Evolutionary conservation across 1,140 invertebrate genomes (phyloP).

Genomic region (Drosophila fuyamai): DNA sequence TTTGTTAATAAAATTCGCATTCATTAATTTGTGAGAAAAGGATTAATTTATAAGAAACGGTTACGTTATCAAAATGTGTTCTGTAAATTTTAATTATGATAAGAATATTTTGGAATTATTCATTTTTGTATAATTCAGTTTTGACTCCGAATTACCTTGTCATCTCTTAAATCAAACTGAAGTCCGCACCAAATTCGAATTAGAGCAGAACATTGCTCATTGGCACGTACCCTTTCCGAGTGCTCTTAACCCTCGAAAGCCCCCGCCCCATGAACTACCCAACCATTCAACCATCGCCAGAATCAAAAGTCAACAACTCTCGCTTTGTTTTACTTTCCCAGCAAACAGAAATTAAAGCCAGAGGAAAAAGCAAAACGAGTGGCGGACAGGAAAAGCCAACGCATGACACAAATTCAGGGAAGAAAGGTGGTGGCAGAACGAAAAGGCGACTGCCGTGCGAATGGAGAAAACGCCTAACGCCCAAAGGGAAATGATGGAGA

Average conservation of each 20-base stretch:
- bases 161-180: too few relatives aligned
- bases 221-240: constrained; percentile 23
- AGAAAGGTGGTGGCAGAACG: constrained; percentile 53
- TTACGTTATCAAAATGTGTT: too few relatives aligned
- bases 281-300: constrained; percentile 28
- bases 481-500: constrained; percentile 57
- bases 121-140: too few relatives aligned
- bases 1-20: too few relatives aligned
- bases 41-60: too few relatives aligned
- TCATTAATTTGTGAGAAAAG: too few relatives aligned
- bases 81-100: too few relatives aligned
- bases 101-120: too few relatives aligned
- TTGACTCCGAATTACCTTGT: too few relatives aligned
- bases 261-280: neutral
- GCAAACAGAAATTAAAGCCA: constrained; percentile 78
- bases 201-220: constrained; percentile 64
- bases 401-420: constrained; percentile 76
- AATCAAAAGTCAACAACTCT: constrained; percentile 70
- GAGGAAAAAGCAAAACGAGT: constrained; percentile 26
- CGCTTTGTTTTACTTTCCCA: constrained; percentile 71
- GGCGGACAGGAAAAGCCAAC: constrained; percentile 60
- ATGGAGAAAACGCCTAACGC: constrained; percentile 61
- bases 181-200: constrained; percentile 36
- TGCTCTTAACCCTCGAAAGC: constrained; percentile 2
- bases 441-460: constrained; percentile 65